Evolutionary conservation across 2,888 invertebrate species (phyloP).

Genomic region (Barypeithes pellucidus): DNA sequence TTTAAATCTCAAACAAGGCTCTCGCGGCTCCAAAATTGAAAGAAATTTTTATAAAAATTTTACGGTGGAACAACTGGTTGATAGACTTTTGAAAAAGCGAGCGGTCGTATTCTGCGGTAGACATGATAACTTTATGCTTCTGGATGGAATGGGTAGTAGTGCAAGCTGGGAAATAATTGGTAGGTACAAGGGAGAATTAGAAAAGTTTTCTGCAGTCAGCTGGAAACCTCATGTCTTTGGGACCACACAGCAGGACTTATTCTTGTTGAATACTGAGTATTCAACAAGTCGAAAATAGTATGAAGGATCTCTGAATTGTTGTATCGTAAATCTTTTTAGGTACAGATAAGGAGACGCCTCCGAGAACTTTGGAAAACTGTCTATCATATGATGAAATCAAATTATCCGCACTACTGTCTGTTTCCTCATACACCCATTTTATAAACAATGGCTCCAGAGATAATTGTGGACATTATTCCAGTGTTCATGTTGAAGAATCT

Average conservation of each 20-base stretch:
- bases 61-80: constrained; percentile 74
- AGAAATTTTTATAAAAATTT: constrained; percentile 74
- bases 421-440: constrained; percentile 75
- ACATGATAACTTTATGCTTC: constrained; percentile 72
- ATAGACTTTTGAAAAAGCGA: constrained; percentile 74
- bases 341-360: constrained; percentile 56
- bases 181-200: background rate
- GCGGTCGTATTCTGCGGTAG: constrained; percentile 73
- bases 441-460: constrained; percentile 74
- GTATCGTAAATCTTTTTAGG: constrained; percentile 21
- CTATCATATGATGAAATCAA: constrained; percentile 80
- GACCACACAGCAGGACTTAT: too few species aligned
- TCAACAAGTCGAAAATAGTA: too few species aligned
- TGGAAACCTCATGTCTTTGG: too few species aligned
- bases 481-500: constrained; percentile 67
- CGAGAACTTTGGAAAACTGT: constrained; percentile 73
- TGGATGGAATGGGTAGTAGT: constrained; percentile 72
- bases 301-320: background rate
- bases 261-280: too few species aligned
- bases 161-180: constrained; percentile 76
- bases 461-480: constrained; percentile 72
- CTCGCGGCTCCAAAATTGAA: constrained; percentile 61
- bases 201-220: too few species aligned
- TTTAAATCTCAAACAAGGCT: constrained; percentile 75
- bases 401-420: constrained; percentile 73